phyloP scores from a whole-genome alignment of 35 echinoderm and acorn worm genomes.

The Ophiothrix spiculata region DNA sequence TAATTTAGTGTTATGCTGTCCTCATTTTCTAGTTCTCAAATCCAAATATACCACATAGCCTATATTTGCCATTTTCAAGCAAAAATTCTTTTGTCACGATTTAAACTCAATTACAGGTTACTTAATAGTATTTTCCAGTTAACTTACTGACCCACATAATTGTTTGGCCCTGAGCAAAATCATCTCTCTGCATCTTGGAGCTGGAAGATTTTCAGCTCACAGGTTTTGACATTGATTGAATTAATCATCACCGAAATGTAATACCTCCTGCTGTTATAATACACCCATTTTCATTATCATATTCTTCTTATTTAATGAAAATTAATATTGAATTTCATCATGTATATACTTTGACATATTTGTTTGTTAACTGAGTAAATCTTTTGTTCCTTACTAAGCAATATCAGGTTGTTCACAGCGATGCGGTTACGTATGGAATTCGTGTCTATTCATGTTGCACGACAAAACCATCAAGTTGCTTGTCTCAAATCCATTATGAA shows the following conservation, averaged over 20 bases:
- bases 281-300: not conserved
- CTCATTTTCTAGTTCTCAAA: not conserved
- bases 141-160: not conserved
- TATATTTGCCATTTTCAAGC: too few relatives aligned
- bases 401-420: not conserved
- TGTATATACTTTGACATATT: not conserved
- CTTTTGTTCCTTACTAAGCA: not conserved
- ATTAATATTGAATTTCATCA: not conserved
- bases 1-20: not conserved
- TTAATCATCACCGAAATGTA: not conserved
- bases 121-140: conserved; percentile 6
- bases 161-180: not conserved
- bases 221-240: not conserved
- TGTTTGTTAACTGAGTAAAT: conserved; percentile 6
- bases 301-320: not conserved
- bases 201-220: not conserved
- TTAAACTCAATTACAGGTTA: not conserved
- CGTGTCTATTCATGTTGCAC: not conserved
- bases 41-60: too few relatives aligned
- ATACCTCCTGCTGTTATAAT: not conserved
- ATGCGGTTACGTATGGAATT: not conserved
- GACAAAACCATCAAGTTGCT: too few relatives aligned
- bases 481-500: too few relatives aligned
- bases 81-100: too few relatives aligned
- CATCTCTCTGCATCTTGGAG: not conserved